Base-by-base conservation (phyloP, 2,797 vertebrate genomes). In the Lycodopsis pacificus region DNA sequence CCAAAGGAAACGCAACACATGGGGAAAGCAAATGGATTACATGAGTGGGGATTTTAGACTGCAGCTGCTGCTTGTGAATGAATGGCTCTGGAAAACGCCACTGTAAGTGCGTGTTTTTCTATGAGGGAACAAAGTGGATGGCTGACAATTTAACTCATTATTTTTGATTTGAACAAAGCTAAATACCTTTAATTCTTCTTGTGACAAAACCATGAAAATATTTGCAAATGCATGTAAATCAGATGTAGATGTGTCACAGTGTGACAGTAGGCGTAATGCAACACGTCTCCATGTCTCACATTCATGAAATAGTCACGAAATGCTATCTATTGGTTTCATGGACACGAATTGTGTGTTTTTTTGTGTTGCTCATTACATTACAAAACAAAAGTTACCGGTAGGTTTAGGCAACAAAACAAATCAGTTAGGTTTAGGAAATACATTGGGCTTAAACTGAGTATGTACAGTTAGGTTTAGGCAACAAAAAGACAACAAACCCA, bases 51-150 rank as follows among this genome's bases (percentile, higher is more conserved):
- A 67, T 70, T 63, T 65, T n/a, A n/a, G 49, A 32, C 42, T 71
- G 42, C 58, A 66, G 57, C 79, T 83, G 73, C 51, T 56, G 44
- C 65, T 54, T 62, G 48, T 72, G 72, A 77, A 71, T 63, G 25
- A 78, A 56, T 42, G 8, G 20, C 49, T 53, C 25, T 67, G 53
- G 10, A 61, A 62, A 62, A 59, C 58, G 56, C 65, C 30, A 59
- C 40, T 73, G 15, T 8, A 14, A 36, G 8, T 40, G 53, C n/a
- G 15, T 22, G 22, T 42, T 58, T 49, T 40, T 13, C 15, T 12
- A 8, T 30, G 22, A 46, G 10, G 32, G 38, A 71, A 36, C 34
- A 71, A 46, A 53, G 46, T 65, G 42, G 34, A 72, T 25, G 14
- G 3, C 59, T 63, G 17, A 12, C 49, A 44, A 42, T 15, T 44